phyloP scores from a whole-genome alignment of 2,113 vertebrate species.

The Hydrolagus affinis region DNA sequence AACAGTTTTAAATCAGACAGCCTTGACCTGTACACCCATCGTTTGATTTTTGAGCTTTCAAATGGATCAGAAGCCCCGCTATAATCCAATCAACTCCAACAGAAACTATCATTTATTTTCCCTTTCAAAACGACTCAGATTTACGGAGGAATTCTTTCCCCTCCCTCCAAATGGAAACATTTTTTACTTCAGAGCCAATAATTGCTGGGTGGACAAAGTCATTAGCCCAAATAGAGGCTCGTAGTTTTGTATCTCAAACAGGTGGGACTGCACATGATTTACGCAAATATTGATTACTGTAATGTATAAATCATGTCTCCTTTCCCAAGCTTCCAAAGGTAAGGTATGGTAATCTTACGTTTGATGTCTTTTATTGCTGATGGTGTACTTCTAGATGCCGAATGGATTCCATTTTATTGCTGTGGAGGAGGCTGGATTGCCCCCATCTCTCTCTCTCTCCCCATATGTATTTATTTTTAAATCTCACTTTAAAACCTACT shows the following conservation, averaged over 20 bases:
- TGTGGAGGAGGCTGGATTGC: neutral
- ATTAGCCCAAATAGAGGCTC: neutral
- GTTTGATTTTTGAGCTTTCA: conserved; percentile 20
- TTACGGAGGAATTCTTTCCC: neutral
- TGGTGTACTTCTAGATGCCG: neutral
- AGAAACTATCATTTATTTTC: conserved; percentile 11
- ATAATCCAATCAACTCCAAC: conserved; percentile 11
- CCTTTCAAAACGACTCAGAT: conserved; percentile 7
- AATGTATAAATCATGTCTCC: neutral
- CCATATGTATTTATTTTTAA: no score
- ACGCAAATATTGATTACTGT: conserved; percentile 23
- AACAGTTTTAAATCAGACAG: conserved; percentile 6
- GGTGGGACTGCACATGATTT: neutral
- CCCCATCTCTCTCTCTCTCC: no score
- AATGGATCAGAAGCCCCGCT: neutral
- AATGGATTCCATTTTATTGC: neutral
- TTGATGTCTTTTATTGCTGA: neutral
- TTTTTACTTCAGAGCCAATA: conserved; percentile 4
- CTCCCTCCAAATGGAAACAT: conserved; percentile 10
- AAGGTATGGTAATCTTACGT: neutral
- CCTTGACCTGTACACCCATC: conserved; percentile 14
- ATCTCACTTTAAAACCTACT: no score
- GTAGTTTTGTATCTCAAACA: conserved; percentile 12
- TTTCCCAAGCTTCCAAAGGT: neutral
- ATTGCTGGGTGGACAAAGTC: neutral